Base-by-base conservation (phyloP, 2,113 vertebrate genomes). In the Glaucidium brasilianum region DNA sequence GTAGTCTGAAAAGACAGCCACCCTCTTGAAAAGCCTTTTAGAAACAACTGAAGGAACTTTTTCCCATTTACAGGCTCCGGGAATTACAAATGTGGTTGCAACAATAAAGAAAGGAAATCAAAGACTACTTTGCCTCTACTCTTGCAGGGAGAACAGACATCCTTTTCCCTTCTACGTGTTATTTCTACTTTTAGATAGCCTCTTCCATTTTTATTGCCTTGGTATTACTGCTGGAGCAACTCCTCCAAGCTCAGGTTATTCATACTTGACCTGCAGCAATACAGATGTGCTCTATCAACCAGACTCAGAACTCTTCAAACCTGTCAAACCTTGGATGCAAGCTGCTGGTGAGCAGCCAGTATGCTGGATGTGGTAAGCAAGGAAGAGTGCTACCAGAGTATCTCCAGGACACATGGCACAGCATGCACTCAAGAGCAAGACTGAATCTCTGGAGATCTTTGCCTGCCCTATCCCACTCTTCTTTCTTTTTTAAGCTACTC, bases 281-380 rank as follows among this genome's bases (percentile, higher is more conserved):
- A 62, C 12, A 58, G 53, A 29, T 35, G 43, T 50, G 37, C 56
- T 59, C 39, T 45, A 41, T 64, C 11, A 11, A 39, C 29, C 17
- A 67, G 60, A 59, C 10, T 45, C 37, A 2, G 39, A 80, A 62
- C 62, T 77, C 76, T 23, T 50, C 52, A 75, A 32, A 34, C 15
- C 11, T 27, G 26, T 50, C 21, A 22, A n/a, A 41, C 15, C 30
- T n/a, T 2, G 14, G 53, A 64, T 25, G 14, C 12, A 83, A 39
- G 68, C 59, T 80, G 67, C 21, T 45, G 29, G 15, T 1, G 1
- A 37, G 35, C 22, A 62, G 71, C 7, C 62, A 82, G 15, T 4
- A 15, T 0, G 0, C 62, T 41, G 39, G 32, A 64, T 2, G 0
- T 3, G 23, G 30, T 10, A 88, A 67, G 14, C 0, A 5, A 35